These are phyloP conservation scores for Lagopus leucura DNA, from an alignment of 2,113 vertebrate genomes.

Conservation along the genomic window DNA sequence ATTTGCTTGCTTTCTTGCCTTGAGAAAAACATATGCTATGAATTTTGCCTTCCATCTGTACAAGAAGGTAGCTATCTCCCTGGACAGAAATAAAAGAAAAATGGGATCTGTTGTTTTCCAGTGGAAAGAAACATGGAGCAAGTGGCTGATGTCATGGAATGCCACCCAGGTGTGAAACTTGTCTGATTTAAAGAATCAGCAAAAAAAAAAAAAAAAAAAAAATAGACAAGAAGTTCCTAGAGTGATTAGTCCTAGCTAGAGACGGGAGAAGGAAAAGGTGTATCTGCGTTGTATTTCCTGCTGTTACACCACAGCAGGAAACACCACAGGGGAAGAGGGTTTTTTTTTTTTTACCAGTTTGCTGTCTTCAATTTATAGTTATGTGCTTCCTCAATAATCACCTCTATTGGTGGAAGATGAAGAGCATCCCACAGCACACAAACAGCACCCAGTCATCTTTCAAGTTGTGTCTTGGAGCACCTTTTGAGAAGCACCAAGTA, in stretches of 20 bases:
- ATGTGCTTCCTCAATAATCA: not conserved
- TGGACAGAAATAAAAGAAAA: not conserved
- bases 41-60: conserved; percentile 31
- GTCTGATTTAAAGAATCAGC: not conserved
- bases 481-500: conserved; percentile 49
- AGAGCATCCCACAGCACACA: not conserved
- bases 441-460: not conserved
- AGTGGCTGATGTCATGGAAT: not conserved
- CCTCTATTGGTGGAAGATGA: not conserved
- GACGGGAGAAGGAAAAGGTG: not conserved
- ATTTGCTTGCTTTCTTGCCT: conserved; percentile 26
- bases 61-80: conserved; percentile 8
- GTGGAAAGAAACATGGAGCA: not conserved
- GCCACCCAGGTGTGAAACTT: not conserved
- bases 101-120: not conserved
- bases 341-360: not conserved
- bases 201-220: not conserved
- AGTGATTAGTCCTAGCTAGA: not conserved
- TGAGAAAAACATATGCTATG: conserved; percentile 39
- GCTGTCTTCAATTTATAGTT: not conserved
- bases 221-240: not conserved
- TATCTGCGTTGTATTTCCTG: not conserved
- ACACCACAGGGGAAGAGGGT: not conserved
- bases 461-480: conserved; percentile 48
- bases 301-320: not conserved